These are phyloP conservation scores for Reticulitermes speratus DNA, from an alignment of 1,140 invertebrate genomes.

Conservation along the genomic window DNA sequence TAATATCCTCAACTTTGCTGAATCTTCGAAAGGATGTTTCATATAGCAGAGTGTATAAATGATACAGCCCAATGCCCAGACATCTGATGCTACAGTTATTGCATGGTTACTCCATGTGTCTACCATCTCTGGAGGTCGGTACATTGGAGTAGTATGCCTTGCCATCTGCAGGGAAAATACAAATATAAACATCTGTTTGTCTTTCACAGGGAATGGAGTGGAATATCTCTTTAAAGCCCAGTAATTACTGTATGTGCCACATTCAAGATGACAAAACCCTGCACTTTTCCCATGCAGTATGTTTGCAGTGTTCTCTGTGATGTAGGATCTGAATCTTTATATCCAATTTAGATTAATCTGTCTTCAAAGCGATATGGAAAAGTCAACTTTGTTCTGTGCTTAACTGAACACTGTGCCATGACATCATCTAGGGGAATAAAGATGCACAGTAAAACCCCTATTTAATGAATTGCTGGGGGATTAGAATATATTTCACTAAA, in stretches of 20 bases:
- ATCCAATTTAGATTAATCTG: too few relatives aligned
- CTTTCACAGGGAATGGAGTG: not conserved
- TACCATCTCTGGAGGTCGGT: conserved; percentile 92
- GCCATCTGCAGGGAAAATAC: conserved; percentile 54
- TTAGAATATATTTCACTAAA: too few relatives aligned
- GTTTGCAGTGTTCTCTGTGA: too few relatives aligned
- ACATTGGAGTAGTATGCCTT: conserved; percentile 82
- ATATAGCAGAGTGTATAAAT: conserved; percentile 90
- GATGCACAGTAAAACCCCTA: too few relatives aligned
- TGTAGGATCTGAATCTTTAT: too few relatives aligned
- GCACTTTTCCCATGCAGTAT: not conserved
- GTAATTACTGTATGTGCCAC: too few relatives aligned
- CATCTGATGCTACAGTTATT: conserved; percentile 84
- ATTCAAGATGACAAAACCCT: too few relatives aligned
- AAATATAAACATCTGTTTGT: conserved; percentile 35
- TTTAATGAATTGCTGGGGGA: too few relatives aligned
- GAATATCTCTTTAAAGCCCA: not conserved
- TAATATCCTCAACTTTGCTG: conserved; percentile 91
- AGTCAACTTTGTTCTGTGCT: too few relatives aligned
- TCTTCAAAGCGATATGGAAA: too few relatives aligned
- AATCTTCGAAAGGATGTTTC: conserved; percentile 96
- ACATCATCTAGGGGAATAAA: too few relatives aligned
- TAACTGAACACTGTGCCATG: too few relatives aligned
- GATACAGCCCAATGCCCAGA: conserved; percentile 97
- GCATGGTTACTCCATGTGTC: conserved; percentile 97